Evolutionary conservation across 2,113 vertebrate genomes (phyloP).

Genomic region (Aspidoscelis tigris): DNA sequence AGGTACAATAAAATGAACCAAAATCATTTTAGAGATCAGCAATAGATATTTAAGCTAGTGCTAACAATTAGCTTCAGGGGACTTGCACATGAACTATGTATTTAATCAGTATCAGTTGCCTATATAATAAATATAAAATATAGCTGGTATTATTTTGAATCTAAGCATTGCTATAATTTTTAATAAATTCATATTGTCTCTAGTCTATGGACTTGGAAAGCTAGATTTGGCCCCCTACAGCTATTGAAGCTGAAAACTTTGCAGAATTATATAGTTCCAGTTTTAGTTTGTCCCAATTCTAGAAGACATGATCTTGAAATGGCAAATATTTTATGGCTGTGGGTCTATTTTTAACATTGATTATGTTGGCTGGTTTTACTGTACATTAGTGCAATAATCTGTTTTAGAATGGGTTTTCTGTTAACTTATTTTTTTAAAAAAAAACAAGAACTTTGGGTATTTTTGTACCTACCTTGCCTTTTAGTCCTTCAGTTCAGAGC

Average conservation of each 20-base stretch:
- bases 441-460: too few species aligned
- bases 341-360: not conserved
- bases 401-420: not conserved
- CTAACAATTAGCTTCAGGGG: not conserved
- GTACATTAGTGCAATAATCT: not conserved
- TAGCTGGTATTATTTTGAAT: not conserved
- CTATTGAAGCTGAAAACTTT: not conserved
- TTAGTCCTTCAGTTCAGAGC: too few species aligned
- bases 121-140: not conserved
- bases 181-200: not conserved
- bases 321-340: not conserved
- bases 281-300: not conserved
- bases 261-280: not conserved
- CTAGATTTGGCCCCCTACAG: not conserved
- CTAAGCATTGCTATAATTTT: not conserved
- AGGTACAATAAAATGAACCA: slow-evolving; percentile 1
- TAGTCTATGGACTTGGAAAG: not conserved
- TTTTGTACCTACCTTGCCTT: too few species aligned
- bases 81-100: not conserved
- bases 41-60: too few species aligned
- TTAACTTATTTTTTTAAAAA: not conserved
- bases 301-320: not conserved
- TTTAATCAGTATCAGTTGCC: not conserved
- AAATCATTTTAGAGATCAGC: not conserved
- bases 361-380: not conserved